A percentile compares a stretch with the other conserved stretches of the same genome.
These are phyloP conservation scores for Acrobasis suavella DNA, from an alignment of 2,888 invertebrate genomes.

Conservation along the genomic window DNA sequence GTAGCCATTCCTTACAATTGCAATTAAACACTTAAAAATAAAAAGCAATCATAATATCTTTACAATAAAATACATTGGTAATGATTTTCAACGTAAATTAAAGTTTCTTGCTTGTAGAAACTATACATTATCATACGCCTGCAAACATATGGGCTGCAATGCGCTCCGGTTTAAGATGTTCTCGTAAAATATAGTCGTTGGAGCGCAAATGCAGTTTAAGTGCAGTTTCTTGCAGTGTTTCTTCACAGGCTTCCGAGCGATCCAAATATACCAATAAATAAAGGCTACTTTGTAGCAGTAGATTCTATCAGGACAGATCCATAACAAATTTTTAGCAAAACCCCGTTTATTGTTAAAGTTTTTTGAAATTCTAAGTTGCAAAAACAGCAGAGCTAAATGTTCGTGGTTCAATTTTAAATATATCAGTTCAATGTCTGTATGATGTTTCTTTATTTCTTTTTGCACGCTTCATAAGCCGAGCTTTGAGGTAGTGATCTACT, in stretches of 20 bases:
- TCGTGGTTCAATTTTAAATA: too few relatives aligned
- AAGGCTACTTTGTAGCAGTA: slow-evolving; percentile 12
- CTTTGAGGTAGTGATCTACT: too few relatives aligned
- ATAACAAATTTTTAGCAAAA: neutral
- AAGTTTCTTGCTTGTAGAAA: neutral
- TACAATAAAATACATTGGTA: too few relatives aligned
- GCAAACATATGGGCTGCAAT: neutral
- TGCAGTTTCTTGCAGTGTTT: slow-evolving; percentile 15
- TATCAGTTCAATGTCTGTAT: too few relatives aligned
- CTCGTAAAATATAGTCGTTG: neutral
- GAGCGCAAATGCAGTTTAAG: slow-evolving; percentile 3
- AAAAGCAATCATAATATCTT: too few relatives aligned
- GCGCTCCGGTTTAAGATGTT: neutral
- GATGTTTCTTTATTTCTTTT: too few relatives aligned
- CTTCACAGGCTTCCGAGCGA: slow-evolving; percentile 7
- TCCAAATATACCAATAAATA: slow-evolving; percentile 8
- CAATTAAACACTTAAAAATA: too few relatives aligned
- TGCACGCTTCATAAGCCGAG: too few relatives aligned
- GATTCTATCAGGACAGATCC: neutral
- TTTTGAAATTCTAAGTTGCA: too few relatives aligned
- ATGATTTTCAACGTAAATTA: too few relatives aligned
- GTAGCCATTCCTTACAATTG: too few relatives aligned
- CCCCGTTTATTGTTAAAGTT: neutral
- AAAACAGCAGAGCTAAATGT: too few relatives aligned
- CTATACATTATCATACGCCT: neutral